Evolutionary conservation across 2,797 vertebrate genomes (phyloP).

Genomic region (Delichon dasypus): DNA sequence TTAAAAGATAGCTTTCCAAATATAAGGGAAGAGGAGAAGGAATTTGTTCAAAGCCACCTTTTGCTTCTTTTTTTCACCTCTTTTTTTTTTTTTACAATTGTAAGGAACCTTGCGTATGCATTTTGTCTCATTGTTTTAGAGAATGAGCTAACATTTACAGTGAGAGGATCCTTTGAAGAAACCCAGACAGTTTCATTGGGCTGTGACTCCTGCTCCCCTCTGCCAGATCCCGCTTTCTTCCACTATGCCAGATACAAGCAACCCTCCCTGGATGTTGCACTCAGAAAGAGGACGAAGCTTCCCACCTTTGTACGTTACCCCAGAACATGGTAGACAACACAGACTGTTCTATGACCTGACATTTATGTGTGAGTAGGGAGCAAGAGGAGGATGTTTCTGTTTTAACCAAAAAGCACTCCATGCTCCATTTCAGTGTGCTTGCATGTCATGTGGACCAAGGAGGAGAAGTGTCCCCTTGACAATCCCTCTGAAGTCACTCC

Average conservation of each 20-base stretch:
- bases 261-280: slow-evolving; percentile 50
- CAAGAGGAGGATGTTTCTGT: not conserved
- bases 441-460: not conserved
- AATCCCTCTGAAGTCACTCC: slow-evolving; percentile 56
- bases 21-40: not conserved
- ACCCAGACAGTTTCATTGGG: slow-evolving; percentile 49
- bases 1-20: not conserved
- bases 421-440: slow-evolving; percentile 62
- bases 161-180: slow-evolving; percentile 82
- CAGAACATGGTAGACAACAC: not conserved
- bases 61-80: not conserved
- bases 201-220: not conserved
- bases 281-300: slow-evolving; percentile 51
- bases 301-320: slow-evolving; percentile 53
- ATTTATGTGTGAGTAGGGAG: not conserved
- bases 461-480: not conserved
- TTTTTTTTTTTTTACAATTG: not conserved
- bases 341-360: not conserved
- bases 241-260: slow-evolving; percentile 79
- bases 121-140: slow-evolving; percentile 59
- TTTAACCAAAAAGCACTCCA: not conserved
- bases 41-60: not conserved
- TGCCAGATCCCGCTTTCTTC: slow-evolving; percentile 64
- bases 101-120: not conserved
- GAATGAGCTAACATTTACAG: slow-evolving; percentile 71